Evolutionary conservation across 2,797 vertebrate species (phyloP).

Genomic region (Picus viridis): DNA sequence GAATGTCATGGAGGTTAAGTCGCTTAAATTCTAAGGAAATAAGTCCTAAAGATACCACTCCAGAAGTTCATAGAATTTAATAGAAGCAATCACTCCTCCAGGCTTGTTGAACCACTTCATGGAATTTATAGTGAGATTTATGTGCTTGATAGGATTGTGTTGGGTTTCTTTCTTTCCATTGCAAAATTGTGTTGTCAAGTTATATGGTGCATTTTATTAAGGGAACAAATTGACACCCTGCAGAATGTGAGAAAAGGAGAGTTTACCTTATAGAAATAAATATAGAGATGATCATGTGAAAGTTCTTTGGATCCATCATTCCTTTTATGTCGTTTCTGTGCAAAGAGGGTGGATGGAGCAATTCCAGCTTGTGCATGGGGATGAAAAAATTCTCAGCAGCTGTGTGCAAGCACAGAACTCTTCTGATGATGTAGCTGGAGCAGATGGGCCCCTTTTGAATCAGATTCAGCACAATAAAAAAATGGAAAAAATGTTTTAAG

Average conservation of each 20-base stretch:
- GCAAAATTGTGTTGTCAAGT: neutral
- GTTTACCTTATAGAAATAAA: neutral
- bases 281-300: neutral
- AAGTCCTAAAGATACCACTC: neutral
- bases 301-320: neutral
- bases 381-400: conserved; percentile 33
- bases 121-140: conserved; percentile 17
- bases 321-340: neutral
- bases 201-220: neutral
- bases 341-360: neutral
- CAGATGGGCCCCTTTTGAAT: conserved; percentile 62
- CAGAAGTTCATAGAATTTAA: neutral
- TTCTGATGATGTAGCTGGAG: conserved; percentile 36
- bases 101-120: neutral
- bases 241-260: neutral
- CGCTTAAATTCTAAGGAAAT: neutral
- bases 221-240: neutral
- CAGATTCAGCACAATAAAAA: conserved; percentile 51
- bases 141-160: neutral
- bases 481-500: conserved; percentile 11
- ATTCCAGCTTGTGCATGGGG: conserved; percentile 7
- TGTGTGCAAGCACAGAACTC: conserved; percentile 18
- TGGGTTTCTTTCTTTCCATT: neutral
- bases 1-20: neutral
- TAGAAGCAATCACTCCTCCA: neutral